Base-by-base conservation (phyloP, 2,797 vertebrate genomes). In the Coregonus sp. region DNA sequence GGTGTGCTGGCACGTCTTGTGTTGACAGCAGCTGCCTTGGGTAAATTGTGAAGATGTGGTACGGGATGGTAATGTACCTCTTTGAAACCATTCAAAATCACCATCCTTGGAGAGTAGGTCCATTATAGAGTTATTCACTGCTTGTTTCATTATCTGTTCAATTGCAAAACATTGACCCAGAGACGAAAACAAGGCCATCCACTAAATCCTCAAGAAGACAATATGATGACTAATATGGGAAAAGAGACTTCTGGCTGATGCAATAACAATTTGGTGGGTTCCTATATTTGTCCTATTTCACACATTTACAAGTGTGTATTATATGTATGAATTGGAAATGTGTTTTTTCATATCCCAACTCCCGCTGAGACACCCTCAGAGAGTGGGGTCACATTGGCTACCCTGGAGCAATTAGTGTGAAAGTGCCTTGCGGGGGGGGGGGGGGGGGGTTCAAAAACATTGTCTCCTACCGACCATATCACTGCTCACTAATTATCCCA, bases 401-500 rank as follows among this genome's bases (percentile, higher is more conserved):
- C 56, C 9, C 40, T 47, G 40, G 40, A 47, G 11, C 40, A 47
- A 47, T 47, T 47, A 12, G 56, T 5, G 56, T 56, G 18, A 20
- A 59, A 4, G 52, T 56, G 16, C 18, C 3, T 18, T 56, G 52
- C 25, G 25, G 25, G 25, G 25, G 25, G 25, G 25, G 25, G 25
- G 25, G 25, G 25, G 25, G 25, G 25, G 25, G 25, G 25, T 25
- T 25, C 25, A 25, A 25, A 25, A 25, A 25, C 25, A 61, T 82
- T 59, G 78, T 87, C 75, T 51, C 35, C 33, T 35, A 15, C 31
- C 31, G 14, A 40, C 18, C 14, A 82, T 82, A 70, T 81, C 33
- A 72, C 72, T 78, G 79, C 83, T 79, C 75, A 76, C 73, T 73
- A 40, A 75, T 70, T 63, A 63, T 73, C 35, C 5, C n/a, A 85